Percentiles rank a stretch among this genome's conserved stretches.
phyloP scores from a whole-genome alignment of 2,888 invertebrate species.

The Andrena dorsata region DNA sequence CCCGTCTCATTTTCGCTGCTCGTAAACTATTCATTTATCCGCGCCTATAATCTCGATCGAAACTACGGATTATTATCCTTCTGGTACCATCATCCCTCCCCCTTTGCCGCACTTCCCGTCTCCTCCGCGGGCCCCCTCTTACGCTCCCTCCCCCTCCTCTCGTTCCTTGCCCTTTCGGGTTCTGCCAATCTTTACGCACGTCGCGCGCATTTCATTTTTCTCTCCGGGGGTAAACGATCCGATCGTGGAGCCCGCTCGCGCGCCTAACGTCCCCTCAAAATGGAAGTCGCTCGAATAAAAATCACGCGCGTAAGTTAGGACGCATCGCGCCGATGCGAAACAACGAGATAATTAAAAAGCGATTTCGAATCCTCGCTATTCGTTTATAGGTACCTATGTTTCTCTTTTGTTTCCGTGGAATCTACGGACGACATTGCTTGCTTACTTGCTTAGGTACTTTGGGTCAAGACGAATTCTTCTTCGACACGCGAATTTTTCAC shows the following conservation, averaged over 20 bases:
- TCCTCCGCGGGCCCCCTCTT: constrained; percentile 22
- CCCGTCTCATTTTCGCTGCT: constrained; percentile 84
- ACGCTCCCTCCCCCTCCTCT: constrained; percentile 25
- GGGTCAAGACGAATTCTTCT: too few species aligned
- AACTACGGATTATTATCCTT: constrained; percentile 83
- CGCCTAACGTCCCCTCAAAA: neutral
- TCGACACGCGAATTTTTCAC: constrained; percentile 19
- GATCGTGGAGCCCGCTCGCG: neutral
- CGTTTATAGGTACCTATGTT: neutral
- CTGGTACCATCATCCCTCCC: constrained; percentile 74
- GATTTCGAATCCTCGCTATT: too few species aligned
- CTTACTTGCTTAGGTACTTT: neutral
- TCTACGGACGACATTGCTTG: neutral
- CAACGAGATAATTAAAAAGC: too few species aligned
- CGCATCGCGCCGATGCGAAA: neutral
- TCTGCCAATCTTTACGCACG: constrained; percentile 68
- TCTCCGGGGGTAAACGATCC: constrained; percentile 43
- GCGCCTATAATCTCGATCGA: constrained; percentile 84
- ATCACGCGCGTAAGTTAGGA: neutral
- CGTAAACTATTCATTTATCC: constrained; percentile 85
- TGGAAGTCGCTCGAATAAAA: constrained; percentile 5
- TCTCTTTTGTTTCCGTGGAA: neutral
- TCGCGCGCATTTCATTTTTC: constrained; percentile 68
- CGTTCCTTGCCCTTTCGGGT: constrained; percentile 38
- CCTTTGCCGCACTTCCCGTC: constrained; percentile 44